These are phyloP conservation scores for Paguma larvata DNA, from an alignment of 2,797 vertebrate genomes.

Conservation along the genomic window DNA sequence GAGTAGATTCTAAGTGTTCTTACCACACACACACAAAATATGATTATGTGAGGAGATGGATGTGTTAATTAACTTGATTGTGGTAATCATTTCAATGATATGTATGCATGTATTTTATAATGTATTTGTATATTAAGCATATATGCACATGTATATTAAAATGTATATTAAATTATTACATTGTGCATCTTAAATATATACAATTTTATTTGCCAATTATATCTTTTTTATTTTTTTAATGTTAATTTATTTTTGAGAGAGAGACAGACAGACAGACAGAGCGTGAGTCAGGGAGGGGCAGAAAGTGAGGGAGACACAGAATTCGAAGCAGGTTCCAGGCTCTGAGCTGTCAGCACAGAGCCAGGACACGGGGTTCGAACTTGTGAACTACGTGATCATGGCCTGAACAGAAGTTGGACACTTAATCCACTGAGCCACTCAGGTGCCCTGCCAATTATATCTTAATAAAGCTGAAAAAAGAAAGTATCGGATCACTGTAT, in stretches of 20 bases:
- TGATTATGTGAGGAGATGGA: background rate
- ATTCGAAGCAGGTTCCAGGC: too few species aligned
- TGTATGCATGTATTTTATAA: background rate
- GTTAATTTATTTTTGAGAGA: too few species aligned
- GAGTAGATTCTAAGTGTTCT: background rate
- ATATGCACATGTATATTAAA: background rate
- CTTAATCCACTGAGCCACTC: too few species aligned
- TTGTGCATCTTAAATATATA: background rate
- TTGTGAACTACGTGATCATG: too few species aligned
- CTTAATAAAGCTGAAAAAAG: background rate
- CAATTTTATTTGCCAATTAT: background rate
- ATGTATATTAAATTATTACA: background rate
- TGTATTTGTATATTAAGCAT: background rate
- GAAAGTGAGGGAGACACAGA: too few species aligned
- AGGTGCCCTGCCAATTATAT: background rate
- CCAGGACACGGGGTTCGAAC: too few species aligned
- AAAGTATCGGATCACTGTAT: background rate
- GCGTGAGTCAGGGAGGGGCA: too few species aligned
- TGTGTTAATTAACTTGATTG: background rate
- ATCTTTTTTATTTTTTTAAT: background rate
- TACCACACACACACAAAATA: background rate
- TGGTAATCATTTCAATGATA: background rate
- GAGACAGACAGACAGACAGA: too few species aligned
- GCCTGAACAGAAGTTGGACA: too few species aligned
- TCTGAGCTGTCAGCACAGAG: too few species aligned